phyloP scores from a whole-genome alignment of 92 coral and sea anemone species.

The Phenganax marumi region DNA sequence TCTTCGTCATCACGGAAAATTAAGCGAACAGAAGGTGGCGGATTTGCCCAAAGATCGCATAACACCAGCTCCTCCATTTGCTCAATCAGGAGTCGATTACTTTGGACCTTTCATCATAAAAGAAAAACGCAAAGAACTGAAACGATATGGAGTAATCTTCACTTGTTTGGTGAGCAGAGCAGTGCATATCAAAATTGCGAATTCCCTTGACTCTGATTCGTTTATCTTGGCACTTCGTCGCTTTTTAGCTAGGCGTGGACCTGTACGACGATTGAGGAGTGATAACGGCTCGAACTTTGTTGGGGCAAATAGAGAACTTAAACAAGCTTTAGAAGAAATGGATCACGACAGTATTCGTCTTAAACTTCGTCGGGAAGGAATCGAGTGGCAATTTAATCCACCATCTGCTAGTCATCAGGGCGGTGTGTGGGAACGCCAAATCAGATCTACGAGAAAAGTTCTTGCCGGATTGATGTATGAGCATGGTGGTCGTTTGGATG shows the following conservation, averaged over 20 bases:
- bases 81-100: constrained; percentile 60
- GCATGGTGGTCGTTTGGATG: constrained; percentile 59
- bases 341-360: constrained; percentile 48
- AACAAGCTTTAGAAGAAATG: constrained; percentile 55
- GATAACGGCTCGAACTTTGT: constrained; percentile 65
- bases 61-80: constrained; percentile 63
- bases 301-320: constrained; percentile 52
- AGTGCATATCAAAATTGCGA: constrained; percentile 61
- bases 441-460: constrained; percentile 49
- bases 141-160: constrained; percentile 58
- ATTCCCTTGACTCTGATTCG: constrained; percentile 58
- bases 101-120: constrained; percentile 59
- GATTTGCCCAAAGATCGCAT: constrained; percentile 58
- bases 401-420: constrained; percentile 64
- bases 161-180: constrained; percentile 64
- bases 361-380: constrained; percentile 48
- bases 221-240: constrained; percentile 58
- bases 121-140: constrained; percentile 53
- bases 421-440: constrained; percentile 60
- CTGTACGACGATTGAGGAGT: constrained; percentile 52
- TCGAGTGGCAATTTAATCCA: constrained; percentile 58
- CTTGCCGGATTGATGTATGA: constrained; percentile 48
- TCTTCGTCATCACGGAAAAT: constrained; percentile 55
- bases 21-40: constrained; percentile 62
- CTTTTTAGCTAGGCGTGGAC: constrained; percentile 62